A percentile compares a stretch with the other conserved stretches of the same genome.
Evolutionary conservation across 2,888 invertebrate genomes (phyloP).

Genomic region (Terebella lapidaria): DNA sequence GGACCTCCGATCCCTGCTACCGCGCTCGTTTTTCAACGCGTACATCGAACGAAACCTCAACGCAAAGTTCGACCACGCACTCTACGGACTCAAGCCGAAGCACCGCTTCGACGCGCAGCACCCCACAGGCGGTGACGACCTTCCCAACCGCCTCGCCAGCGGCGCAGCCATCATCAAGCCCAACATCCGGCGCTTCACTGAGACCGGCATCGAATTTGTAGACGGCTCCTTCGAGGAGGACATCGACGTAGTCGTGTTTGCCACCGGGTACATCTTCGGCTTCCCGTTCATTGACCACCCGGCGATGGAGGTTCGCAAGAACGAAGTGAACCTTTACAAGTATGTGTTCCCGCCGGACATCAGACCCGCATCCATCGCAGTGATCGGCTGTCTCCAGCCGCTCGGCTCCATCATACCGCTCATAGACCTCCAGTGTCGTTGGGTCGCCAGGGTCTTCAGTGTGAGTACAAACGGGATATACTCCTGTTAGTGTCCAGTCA

Average conservation of each 20-base stretch:
- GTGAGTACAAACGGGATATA: too few relatives aligned
- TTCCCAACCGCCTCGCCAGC: constrained; percentile 52
- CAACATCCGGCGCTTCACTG: constrained; percentile 34
- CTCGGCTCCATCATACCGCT: constrained; percentile 55
- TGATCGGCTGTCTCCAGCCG: constrained; percentile 55
- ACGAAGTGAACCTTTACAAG: constrained; percentile 45
- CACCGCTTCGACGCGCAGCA: too few relatives aligned
- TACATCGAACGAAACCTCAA: constrained; percentile 30
- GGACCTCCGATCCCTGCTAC: not conserved
- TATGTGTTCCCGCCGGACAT: too few relatives aligned
- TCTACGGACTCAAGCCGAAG: constrained; percentile 52
- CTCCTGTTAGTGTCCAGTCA: too few relatives aligned
- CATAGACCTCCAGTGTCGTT: constrained; percentile 55
- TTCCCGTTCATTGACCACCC: too few relatives aligned
- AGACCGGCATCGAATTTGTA: constrained; percentile 40
- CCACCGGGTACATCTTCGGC: too few relatives aligned
- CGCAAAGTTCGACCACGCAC: constrained; percentile 46
- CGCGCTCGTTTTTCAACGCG: not conserved
- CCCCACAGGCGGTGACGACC: constrained; percentile 53
- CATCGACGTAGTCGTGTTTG: too few relatives aligned
- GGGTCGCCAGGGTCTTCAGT: constrained; percentile 50
- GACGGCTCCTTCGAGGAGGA: constrained; percentile 42
- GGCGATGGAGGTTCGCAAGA: too few relatives aligned
- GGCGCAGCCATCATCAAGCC: constrained; percentile 48
- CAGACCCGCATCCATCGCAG: constrained; percentile 52